These are phyloP conservation scores for Chaetodon trifascialis DNA, from an alignment of 2,113 vertebrate species.

Conservation along the genomic window DNA sequence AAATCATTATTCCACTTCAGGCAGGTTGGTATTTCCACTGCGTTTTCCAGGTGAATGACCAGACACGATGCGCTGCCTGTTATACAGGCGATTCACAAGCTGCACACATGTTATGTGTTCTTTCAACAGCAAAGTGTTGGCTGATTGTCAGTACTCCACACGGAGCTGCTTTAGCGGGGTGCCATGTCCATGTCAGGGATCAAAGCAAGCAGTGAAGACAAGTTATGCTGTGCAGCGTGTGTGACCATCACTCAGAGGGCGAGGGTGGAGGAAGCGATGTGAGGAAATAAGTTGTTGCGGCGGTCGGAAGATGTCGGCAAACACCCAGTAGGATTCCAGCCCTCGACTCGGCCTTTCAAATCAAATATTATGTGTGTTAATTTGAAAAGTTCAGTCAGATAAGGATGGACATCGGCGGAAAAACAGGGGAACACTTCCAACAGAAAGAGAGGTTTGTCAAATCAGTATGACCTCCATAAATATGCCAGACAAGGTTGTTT, in stretches of 20 bases:
- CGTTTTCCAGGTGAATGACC: constrained; percentile 43
- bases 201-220: constrained; percentile 73
- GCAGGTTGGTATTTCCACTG: constrained; percentile 23
- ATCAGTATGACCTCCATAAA: background rate
- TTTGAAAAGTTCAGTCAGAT: background rate
- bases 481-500: constrained; percentile 1
- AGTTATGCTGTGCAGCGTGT: constrained; percentile 78
- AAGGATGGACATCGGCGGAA: too few species aligned
- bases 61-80: constrained; percentile 31
- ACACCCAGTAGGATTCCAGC: constrained; percentile 5
- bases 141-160: constrained; percentile 71
- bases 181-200: constrained; percentile 73
- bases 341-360: background rate
- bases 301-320: constrained; percentile 30
- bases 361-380: background rate
- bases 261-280: constrained; percentile 57
- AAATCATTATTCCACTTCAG: constrained; percentile 31
- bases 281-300: constrained; percentile 45
- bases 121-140: constrained; percentile 57
- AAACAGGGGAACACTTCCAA: background rate
- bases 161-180: constrained; percentile 59
- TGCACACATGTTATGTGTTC: constrained; percentile 52
- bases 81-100: constrained; percentile 35
- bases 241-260: constrained; percentile 69
- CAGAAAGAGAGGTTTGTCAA: background rate